Percentiles rank a stretch among this genome's conserved stretches.
These are phyloP conservation scores for Monopterus albus DNA, from an alignment of 2,113 vertebrate species.

Conservation along the genomic window DNA sequence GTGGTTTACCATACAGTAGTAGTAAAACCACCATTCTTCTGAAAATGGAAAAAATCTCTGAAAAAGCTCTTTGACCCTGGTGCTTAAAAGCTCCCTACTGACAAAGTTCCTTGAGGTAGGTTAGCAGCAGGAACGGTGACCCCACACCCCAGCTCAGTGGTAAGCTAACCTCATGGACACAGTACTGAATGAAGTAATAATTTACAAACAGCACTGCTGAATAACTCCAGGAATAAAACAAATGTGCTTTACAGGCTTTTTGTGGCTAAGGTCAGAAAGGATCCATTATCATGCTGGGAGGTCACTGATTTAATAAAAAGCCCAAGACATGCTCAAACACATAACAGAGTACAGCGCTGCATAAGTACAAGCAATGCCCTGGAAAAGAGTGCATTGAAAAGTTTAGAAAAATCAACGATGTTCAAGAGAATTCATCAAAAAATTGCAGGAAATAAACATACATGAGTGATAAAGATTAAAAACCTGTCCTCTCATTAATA, in stretches of 20 bases:
- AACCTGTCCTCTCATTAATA: too few relatives aligned
- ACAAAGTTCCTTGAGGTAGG: slow-evolving; percentile 11
- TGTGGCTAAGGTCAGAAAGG: slow-evolving; percentile 22
- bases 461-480: not conserved
- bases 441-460: not conserved
- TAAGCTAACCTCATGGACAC: slow-evolving; percentile 19
- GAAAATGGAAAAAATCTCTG: not conserved
- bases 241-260: slow-evolving; percentile 26
- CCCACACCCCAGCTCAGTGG: slow-evolving; percentile 27
- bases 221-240: slow-evolving; percentile 43
- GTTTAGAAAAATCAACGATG: too few relatives aligned
- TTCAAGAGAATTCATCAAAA: too few relatives aligned
- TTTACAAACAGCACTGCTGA: slow-evolving; percentile 30
- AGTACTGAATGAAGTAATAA: slow-evolving; percentile 28
- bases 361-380: not conserved
- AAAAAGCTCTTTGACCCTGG: not conserved
- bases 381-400: not conserved
- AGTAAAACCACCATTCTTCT: not conserved
- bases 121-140: slow-evolving; percentile 27
- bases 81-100: not conserved
- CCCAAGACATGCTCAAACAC: not conserved
- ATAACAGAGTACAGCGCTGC: not conserved
- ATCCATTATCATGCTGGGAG: slow-evolving; percentile 13
- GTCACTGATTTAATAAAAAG: slow-evolving; percentile 20
- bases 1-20: not conserved